phyloP scores from a whole-genome alignment of 2,113 vertebrate genomes.

The Paradisaea rubra region DNA sequence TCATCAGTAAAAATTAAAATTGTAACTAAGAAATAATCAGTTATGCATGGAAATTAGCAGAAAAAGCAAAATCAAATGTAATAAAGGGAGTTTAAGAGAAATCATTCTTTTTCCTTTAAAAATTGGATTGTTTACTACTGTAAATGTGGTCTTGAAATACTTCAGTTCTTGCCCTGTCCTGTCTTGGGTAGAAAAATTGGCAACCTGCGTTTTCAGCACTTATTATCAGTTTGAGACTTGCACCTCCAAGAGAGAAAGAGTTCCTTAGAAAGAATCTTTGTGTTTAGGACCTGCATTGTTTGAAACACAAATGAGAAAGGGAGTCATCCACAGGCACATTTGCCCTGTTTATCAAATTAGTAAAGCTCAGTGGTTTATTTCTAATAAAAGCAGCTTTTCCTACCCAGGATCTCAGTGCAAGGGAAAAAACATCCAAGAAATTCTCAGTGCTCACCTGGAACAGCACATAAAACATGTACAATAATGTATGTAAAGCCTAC shows the following conservation, averaged over 20 bases:
- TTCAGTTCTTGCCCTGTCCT: background rate
- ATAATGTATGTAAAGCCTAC: background rate
- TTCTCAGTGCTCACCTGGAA: background rate
- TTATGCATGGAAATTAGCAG: background rate
- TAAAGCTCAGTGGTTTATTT: background rate
- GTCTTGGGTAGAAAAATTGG: background rate
- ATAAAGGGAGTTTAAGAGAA: background rate
- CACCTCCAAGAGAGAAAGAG: background rate
- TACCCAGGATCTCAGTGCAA: background rate
- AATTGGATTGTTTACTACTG: background rate
- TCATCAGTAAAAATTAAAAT: background rate
- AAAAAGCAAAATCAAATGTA: background rate
- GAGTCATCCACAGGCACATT: background rate
- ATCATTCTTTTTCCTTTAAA: background rate
- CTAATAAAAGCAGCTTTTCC: background rate
- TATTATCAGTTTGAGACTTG: background rate
- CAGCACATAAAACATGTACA: background rate
- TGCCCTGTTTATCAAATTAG: background rate
- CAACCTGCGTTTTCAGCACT: background rate
- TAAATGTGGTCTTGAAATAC: background rate
- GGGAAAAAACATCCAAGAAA: background rate
- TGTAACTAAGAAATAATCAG: background rate
- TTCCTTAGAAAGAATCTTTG: background rate
- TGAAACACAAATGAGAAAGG: background rate
- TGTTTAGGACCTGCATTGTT: background rate